A percentile compares a stretch with the other conserved stretches of the same genome.
phyloP scores from a whole-genome alignment of 1,140 invertebrate genomes.

The Zaprionus vittiger region DNA sequence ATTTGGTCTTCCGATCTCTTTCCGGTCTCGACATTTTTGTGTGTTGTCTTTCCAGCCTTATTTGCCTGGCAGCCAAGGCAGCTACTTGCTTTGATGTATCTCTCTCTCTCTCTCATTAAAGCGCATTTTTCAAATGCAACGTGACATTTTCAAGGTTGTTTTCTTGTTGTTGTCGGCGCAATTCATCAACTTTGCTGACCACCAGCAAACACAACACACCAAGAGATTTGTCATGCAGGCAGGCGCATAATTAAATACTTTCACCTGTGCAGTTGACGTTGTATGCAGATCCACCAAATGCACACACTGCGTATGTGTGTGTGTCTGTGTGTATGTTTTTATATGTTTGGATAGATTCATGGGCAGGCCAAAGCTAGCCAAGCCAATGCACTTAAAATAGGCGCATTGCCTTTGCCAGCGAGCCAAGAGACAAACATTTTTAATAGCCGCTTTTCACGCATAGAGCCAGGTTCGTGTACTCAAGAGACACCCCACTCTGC shows the following conservation, averaged over 20 bases:
- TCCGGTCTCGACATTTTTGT: slow-evolving; percentile 61
- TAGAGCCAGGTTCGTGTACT: slow-evolving; percentile 37
- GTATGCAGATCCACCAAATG: slow-evolving; percentile 21
- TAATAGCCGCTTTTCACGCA: slow-evolving; percentile 76
- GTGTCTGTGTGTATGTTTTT: neutral
- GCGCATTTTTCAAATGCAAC: slow-evolving; percentile 54
- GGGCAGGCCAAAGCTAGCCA: slow-evolving; percentile 61
- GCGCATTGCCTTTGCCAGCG: slow-evolving; percentile 62
- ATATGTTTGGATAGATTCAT: slow-evolving; percentile 46
- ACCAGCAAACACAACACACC: slow-evolving; percentile 36
- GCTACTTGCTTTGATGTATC: slow-evolving; percentile 38
- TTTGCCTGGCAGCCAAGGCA: slow-evolving; percentile 14
- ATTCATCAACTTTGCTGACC: slow-evolving; percentile 69
- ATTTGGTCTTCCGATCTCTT: slow-evolving; percentile 64
- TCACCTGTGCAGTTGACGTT: slow-evolving; percentile 51
- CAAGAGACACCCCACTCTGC: slow-evolving; percentile 2
- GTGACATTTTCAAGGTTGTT: slow-evolving; percentile 68
- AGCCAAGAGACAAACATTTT: slow-evolving; percentile 61
- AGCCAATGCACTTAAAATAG: slow-evolving; percentile 78
- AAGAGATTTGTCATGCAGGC: slow-evolving; percentile 72
- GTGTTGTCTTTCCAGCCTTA: slow-evolving; percentile 35
- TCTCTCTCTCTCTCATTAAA: slow-evolving; percentile 39
- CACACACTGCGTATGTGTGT: slow-evolving; percentile 45
- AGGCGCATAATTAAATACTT: slow-evolving; percentile 80
- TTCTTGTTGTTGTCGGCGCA: slow-evolving; percentile 35